Percentiles rank a stretch among this genome's conserved stretches.
Evolutionary conservation across 2,888 invertebrate genomes (phyloP).

Genomic region (Agrilus mali): DNA sequence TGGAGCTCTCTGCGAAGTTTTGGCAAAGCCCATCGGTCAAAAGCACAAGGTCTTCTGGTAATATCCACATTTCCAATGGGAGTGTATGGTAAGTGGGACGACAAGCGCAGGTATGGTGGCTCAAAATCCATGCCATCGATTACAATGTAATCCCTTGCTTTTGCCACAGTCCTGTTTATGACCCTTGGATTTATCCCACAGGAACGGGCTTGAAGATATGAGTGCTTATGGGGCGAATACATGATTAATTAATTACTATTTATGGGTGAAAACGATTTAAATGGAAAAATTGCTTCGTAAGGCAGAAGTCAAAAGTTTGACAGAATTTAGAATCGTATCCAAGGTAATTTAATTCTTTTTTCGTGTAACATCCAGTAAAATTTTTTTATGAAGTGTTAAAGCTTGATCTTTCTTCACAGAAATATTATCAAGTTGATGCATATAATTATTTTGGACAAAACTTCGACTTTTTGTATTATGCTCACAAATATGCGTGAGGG

Average conservation of each 20-base stretch:
- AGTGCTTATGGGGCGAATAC: slow-evolving; percentile 28
- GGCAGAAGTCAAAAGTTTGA: too few species aligned
- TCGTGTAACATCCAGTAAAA: too few species aligned
- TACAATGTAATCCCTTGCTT: slow-evolving; percentile 20
- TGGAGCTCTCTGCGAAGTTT: slow-evolving; percentile 33
- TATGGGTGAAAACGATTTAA: too few species aligned
- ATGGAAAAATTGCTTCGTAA: too few species aligned
- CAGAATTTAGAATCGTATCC: too few species aligned
- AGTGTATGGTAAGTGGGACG: slow-evolving; percentile 31
- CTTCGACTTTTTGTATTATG: too few species aligned
- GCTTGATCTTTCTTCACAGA: too few species aligned
- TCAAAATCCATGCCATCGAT: slow-evolving; percentile 23
- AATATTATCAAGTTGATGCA: too few species aligned
- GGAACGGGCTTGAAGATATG: slow-evolving; percentile 26
- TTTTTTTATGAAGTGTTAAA: too few species aligned
- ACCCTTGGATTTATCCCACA: slow-evolving; percentile 25
- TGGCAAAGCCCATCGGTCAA: slow-evolving; percentile 33
- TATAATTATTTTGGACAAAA: too few species aligned
- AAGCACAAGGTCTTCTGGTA: slow-evolving; percentile 32
- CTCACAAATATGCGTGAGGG: too few species aligned
- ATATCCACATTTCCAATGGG: slow-evolving; percentile 32
- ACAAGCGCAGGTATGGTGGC: slow-evolving; percentile 26
- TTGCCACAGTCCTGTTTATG: slow-evolving; percentile 27
- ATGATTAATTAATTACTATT: slow-evolving; percentile 16
- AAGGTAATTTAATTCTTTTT: too few species aligned